phyloP scores from a whole-genome alignment of 2,113 vertebrate species.

The Nibea coibor region DNA sequence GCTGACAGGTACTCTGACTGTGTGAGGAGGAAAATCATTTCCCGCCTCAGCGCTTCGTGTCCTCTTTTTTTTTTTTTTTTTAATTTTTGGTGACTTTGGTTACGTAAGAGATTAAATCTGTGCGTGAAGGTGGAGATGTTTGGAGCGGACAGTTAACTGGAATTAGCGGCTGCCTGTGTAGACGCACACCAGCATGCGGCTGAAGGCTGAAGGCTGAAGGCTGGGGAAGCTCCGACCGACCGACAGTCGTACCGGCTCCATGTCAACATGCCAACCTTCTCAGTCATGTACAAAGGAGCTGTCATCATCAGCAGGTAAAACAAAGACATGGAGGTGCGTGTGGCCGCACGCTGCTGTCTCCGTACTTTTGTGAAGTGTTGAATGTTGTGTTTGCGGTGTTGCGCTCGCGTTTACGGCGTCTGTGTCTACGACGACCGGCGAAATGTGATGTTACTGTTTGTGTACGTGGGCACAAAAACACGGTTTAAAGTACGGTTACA shows the following conservation, averaged over 20 bases:
- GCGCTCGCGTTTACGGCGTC: neutral
- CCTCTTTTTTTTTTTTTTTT: neutral
- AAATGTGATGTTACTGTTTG: neutral
- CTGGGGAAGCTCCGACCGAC: slow-evolving; percentile 16
- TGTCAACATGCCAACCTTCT: slow-evolving; percentile 86
- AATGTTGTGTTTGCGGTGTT: neutral
- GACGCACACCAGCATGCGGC: slow-evolving; percentile 55
- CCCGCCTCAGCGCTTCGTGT: neutral
- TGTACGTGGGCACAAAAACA: rapidly evolving
- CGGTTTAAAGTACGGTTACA: neutral
- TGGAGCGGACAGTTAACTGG: slow-evolving; percentile 28
- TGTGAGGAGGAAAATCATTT: neutral
- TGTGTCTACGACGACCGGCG: neutral
- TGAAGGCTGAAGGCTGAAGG: slow-evolving; percentile 56
- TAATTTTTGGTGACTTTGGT: slow-evolving; percentile 29
- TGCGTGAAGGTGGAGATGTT: slow-evolving; percentile 64
- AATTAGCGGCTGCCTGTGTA: slow-evolving; percentile 41
- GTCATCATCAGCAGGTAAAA: slow-evolving; percentile 86
- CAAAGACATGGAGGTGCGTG: too few relatives aligned
- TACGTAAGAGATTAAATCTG: slow-evolving; percentile 74
- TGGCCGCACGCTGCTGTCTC: neutral
- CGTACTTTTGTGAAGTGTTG: neutral
- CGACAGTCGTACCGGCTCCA: slow-evolving; percentile 35
- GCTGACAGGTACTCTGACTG: neutral
- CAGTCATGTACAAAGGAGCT: slow-evolving; percentile 88